These are phyloP conservation scores for Asbolus verrucosus DNA, from an alignment of 1,140 invertebrate species.

Conservation along the genomic window DNA sequence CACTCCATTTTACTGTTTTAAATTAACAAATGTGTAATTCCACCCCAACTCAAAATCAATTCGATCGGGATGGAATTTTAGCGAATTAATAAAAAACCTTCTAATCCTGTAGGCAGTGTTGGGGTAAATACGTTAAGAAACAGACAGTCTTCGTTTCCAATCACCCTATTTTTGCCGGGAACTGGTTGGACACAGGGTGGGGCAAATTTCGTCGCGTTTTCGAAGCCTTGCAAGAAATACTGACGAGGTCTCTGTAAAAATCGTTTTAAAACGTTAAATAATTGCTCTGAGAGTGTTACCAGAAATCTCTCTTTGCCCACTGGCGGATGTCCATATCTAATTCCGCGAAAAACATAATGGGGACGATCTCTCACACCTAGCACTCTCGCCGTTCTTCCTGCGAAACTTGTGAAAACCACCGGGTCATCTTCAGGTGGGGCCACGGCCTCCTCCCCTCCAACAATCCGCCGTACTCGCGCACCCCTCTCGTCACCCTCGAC, in stretches of 20 bases:
- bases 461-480: conserved; percentile 68
- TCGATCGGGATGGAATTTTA: no score
- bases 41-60: no score
- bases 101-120: conserved; percentile 68
- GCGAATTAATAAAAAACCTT: conserved; percentile 53
- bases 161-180: conserved; percentile 62
- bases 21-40: no score
- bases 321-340: conserved; percentile 80
- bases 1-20: no score
- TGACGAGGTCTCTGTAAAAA: conserved; percentile 66
- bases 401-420: conserved; percentile 69
- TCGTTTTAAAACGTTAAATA: neutral
- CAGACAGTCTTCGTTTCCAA: conserved; percentile 81
- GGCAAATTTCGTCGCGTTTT: conserved; percentile 68
- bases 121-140: conserved; percentile 87
- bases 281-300: conserved; percentile 63
- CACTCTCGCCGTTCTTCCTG: conserved; percentile 68
- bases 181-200: conserved; percentile 70
- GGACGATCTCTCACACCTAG: conserved; percentile 67
- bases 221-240: conserved; percentile 68
- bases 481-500: conserved; percentile 40
- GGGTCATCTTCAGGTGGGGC: conserved; percentile 72
- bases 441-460: conserved; percentile 70
- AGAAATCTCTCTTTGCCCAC: conserved; percentile 74
- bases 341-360: conserved; percentile 75